Evolutionary conservation across 2,113 vertebrate genomes (phyloP).

Genomic region (Eolophus roseicapilla): DNA sequence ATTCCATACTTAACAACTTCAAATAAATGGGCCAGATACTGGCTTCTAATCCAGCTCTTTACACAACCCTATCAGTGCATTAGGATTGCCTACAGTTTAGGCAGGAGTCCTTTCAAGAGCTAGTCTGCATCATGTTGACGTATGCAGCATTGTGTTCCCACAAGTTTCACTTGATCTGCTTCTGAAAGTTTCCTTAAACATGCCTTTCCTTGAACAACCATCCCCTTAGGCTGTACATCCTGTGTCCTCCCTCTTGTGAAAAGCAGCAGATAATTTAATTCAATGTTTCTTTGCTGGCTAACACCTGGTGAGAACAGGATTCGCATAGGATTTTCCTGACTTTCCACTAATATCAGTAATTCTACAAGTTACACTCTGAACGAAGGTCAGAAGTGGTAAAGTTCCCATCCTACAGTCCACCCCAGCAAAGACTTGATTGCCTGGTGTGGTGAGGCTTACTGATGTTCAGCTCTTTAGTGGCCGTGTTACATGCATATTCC

Average conservation of each 20-base stretch:
- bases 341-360: neutral
- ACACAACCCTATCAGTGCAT: neutral
- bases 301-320: neutral
- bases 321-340: neutral
- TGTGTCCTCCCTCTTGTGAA: neutral
- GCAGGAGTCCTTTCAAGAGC: neutral
- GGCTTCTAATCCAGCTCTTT: neutral
- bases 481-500: accelerated
- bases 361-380: neutral
- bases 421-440: neutral
- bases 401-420: neutral
- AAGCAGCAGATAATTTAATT: neutral
- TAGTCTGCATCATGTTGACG: accelerated
- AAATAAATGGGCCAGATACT: neutral
- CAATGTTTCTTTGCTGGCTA: neutral
- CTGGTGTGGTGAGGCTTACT: neutral
- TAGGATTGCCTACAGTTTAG: neutral
- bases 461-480: neutral
- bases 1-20: neutral
- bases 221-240: accelerated
- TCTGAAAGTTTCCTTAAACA: neutral
- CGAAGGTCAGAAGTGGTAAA: accelerated
- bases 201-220: neutral
- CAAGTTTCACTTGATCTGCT: neutral
- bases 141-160: neutral